Base-by-base conservation (phyloP, 2,113 vertebrate genomes). In the Columba livia region DNA sequence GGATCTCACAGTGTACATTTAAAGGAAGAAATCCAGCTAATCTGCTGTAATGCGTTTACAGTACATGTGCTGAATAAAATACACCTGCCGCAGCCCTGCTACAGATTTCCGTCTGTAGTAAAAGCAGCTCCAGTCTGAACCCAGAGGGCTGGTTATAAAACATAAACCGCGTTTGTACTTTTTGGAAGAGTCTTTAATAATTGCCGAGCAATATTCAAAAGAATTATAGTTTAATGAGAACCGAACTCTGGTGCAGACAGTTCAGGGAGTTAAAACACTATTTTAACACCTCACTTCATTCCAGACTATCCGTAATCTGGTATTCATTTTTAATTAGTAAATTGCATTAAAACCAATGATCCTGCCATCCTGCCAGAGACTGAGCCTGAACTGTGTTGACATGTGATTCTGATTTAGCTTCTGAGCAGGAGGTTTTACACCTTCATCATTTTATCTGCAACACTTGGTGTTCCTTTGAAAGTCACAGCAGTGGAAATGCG, bases 331-430 rank as follows among this genome's bases (percentile, higher is more conserved):
- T 96, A 95, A 96, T 96, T 91, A 96, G 93, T 96, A 94, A 96
- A 97, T 96, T 85, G 96, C 83, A 96, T 97, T 96, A 96, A 95
- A 96, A 94, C 11, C 94, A 90, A 13, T 88, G 95, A 95, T 94
- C 95, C 91, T 54, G 12, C 89, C 78, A 11, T 51, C 77, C 82
- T 86, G 88, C 81, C 81, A 78, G 65, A 64, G 90, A 20, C 71
- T 48, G 89, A 94, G 60, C 75, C 65, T 88, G 83, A 95, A 83
- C 72, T 71, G 32, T 71, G 82, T 23, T 93, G 93, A 94, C 92
- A 34, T 71, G 72, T 56, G 80, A 93, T 86, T 93, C 93, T 80
- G 92, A 91, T 95, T 97, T 95, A 96, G 93, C 79, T 78, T 91
- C 85, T 84, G 72, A 92, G 90, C 87, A 79, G 80, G 58, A 89